These are phyloP conservation scores for Pocillopora verrucosa DNA, from an alignment of 64 coral and sea anemone genomes.

Conservation along the genomic window DNA sequence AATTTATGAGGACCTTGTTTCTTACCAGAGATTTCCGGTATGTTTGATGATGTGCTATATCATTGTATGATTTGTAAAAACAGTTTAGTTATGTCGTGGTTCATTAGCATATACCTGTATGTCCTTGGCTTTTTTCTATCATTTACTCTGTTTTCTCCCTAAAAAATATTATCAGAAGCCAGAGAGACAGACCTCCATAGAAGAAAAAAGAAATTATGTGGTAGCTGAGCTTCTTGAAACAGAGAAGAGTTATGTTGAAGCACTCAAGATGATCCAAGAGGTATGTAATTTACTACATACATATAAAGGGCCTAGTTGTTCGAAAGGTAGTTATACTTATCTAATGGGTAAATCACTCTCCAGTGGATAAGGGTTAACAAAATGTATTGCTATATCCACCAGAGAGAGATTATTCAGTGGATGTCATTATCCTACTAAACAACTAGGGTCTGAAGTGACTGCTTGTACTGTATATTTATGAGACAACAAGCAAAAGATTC, in stretches of 20 bases:
- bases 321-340: too few species aligned
- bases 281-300: not conserved
- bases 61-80: too few species aligned
- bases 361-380: not conserved
- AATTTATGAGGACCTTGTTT: constrained; percentile 90
- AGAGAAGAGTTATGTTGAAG: constrained; percentile 91
- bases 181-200: constrained; percentile 77
- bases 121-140: not conserved
- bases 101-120: too few species aligned
- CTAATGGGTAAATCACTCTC: not conserved
- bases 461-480: too few species aligned
- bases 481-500: too few species aligned
- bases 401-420: too few species aligned
- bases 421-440: too few species aligned
- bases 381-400: not conserved
- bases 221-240: constrained; percentile 78
- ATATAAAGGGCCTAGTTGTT: too few species aligned
- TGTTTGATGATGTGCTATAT: not conserved
- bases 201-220: constrained; percentile 95
- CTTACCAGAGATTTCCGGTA: constrained; percentile 73
- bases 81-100: too few species aligned
- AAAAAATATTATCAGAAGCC: constrained; percentile 59
- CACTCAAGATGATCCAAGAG: constrained; percentile 80
- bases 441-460: too few species aligned
- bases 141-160: not conserved